Evolutionary conservation across 2,113 vertebrate species (phyloP).

Genomic region (Verasper variegatus): DNA sequence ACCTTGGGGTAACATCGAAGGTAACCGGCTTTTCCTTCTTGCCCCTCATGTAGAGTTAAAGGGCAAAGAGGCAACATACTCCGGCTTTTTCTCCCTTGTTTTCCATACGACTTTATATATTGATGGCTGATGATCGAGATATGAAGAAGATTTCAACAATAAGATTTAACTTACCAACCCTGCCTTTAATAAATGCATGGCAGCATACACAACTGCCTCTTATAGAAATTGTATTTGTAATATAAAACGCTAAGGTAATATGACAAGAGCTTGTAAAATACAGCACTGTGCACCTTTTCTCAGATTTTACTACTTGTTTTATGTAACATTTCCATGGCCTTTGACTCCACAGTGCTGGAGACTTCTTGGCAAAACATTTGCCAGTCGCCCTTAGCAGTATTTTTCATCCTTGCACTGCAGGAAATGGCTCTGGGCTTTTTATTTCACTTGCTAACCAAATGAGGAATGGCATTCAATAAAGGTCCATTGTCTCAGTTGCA

Average conservation of each 20-base stretch:
- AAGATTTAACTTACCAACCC: too few relatives aligned
- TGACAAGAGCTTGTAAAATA: not conserved
- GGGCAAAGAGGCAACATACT: too few relatives aligned
- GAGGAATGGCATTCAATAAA: conserved; percentile 58
- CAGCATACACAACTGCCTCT: not conserved
- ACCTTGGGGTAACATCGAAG: conserved; percentile 71
- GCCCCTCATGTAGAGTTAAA: not conserved
- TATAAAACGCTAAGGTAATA: conserved; percentile 11
- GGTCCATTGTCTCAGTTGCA: conserved; percentile 77
- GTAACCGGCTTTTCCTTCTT: conserved; percentile 38
- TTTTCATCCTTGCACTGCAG: conserved; percentile 21
- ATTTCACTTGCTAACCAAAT: conserved; percentile 42
- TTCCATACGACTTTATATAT: too few relatives aligned
- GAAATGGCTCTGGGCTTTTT: conserved; percentile 44
- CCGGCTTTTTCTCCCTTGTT: too few relatives aligned
- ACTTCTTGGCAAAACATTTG: conserved; percentile 17
- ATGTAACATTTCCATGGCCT: conserved; percentile 36
- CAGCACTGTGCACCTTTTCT: not conserved
- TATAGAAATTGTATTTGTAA: conserved; percentile 20
- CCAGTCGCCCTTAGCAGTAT: conserved; percentile 9
- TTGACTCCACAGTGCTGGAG: conserved; percentile 1
- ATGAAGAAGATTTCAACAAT: too few relatives aligned
- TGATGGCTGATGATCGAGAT: too few relatives aligned
- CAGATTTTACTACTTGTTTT: conserved; percentile 15
- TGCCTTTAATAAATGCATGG: not conserved